These are phyloP conservation scores for Sylvilagus bachmani DNA, from an alignment of 2,113 vertebrate species.

Conservation along the genomic window DNA sequence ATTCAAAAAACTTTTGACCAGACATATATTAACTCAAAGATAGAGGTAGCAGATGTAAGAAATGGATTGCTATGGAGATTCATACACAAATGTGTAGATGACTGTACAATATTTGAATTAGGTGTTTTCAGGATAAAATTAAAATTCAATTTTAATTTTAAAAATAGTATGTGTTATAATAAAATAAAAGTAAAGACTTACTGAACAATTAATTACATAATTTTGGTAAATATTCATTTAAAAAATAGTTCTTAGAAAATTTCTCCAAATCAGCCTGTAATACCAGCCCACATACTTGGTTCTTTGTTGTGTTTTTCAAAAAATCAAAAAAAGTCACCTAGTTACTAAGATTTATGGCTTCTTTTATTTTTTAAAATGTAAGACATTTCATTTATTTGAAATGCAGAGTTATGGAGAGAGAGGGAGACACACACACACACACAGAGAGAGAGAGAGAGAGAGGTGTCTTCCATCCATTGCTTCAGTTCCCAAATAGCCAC, in stretches of 20 bases:
- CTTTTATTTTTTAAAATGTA: background rate
- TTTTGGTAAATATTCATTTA: background rate
- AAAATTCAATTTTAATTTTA: background rate
- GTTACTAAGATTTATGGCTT: too few relatives aligned
- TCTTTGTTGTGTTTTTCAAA: background rate
- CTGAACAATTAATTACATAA: background rate
- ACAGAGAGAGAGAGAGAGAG: too few relatives aligned
- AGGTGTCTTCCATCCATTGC: too few relatives aligned
- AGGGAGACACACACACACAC: too few relatives aligned
- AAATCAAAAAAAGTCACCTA: background rate
- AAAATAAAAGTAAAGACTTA: background rate
- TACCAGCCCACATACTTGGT: background rate
- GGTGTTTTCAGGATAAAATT: background rate
- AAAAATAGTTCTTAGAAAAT: background rate
- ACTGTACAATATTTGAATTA: background rate
- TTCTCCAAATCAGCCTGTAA: background rate
- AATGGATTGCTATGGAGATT: background rate
- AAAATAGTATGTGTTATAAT: background rate
- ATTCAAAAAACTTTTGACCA: background rate
- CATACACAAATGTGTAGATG: background rate
- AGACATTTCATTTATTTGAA: too few relatives aligned
- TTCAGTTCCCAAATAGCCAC: too few relatives aligned
- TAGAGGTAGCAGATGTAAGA: background rate
- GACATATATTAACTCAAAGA: background rate
- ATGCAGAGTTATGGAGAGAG: too few relatives aligned